Conservation (phyloP, 2,797 vertebrate species). For the Anguilla marmorata region DNA sequence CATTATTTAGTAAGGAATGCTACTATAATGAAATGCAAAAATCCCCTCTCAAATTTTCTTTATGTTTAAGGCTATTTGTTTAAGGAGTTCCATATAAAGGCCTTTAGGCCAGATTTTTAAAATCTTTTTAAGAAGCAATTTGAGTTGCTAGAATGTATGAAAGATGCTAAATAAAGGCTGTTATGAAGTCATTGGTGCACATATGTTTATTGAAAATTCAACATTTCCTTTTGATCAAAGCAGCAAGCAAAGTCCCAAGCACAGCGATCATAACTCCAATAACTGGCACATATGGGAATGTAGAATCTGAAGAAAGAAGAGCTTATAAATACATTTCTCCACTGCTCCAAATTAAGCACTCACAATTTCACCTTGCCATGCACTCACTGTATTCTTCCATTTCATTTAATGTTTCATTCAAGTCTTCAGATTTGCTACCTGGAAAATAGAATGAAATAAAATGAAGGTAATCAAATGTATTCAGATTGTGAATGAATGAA, state of each 20-base stretch:
- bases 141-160: not conserved
- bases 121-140: not conserved
- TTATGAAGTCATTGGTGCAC: not conserved
- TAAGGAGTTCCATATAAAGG: not conserved
- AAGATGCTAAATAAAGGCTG: not conserved
- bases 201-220: constrained; percentile 4
- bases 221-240: constrained; percentile 14
- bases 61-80: not conserved
- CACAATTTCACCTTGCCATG: not conserved
- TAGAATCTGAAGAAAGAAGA: not conserved
- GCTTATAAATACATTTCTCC: not conserved
- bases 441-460: not conserved
- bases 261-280: not conserved
- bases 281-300: constrained; percentile 14
- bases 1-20: not conserved
- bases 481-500: not conserved
- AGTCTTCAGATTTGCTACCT: constrained; percentile 8
- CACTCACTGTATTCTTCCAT: not conserved
- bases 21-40: not conserved
- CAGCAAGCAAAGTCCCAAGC: not conserved
- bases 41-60: not conserved
- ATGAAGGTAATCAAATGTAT: not conserved
- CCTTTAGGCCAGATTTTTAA: too few relatives aligned
- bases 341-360: not conserved
- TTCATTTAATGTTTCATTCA: not conserved